These are phyloP conservation scores for Teleogryllus occipitalis DNA, from an alignment of 1,140 invertebrate genomes.

Conservation along the genomic window DNA sequence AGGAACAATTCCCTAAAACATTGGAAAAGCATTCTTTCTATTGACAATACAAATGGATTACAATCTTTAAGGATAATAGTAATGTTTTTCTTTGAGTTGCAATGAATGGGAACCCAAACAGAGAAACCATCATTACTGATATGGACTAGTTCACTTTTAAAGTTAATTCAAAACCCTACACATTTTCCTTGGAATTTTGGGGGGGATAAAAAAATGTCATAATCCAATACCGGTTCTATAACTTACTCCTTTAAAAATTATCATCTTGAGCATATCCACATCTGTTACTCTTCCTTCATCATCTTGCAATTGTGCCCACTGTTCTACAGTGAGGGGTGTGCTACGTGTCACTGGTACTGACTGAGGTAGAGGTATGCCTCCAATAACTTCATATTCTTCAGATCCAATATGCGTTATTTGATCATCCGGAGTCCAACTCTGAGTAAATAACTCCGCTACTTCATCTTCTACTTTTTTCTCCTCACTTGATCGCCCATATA, in stretches of 20 bases:
- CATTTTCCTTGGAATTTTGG: too few relatives aligned
- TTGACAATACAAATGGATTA: background rate
- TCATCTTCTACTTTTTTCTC: slow-evolving; percentile 36
- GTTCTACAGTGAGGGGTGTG: slow-evolving; percentile 60
- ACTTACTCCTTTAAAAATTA: slow-evolving; percentile 85
- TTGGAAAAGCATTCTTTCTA: background rate
- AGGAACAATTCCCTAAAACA: slow-evolving; percentile 52
- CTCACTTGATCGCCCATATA: background rate
- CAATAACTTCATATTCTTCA: slow-evolving; percentile 60
- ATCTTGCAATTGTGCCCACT: slow-evolving; percentile 73
- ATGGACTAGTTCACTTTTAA: slow-evolving; percentile 6
- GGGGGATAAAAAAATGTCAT: too few relatives aligned
- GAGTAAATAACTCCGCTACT: slow-evolving; percentile 48
- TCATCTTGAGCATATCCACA: slow-evolving; percentile 57
- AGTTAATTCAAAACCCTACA: too few relatives aligned
- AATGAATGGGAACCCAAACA: background rate
- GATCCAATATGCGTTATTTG: slow-evolving; percentile 36
- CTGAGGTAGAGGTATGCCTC: slow-evolving; percentile 47
- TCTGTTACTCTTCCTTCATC: slow-evolving; percentile 64
- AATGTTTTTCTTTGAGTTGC: background rate
- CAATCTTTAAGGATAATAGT: background rate
- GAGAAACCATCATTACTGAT: background rate
- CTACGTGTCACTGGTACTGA: slow-evolving; percentile 46
- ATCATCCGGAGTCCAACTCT: slow-evolving; percentile 39
- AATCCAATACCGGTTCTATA: too few relatives aligned